A percentile compares a stretch with the other conserved stretches of the same genome.
These are phyloP conservation scores for Pangasius krempfi DNA, from an alignment of 2,797 vertebrate species.

Conservation along the genomic window DNA sequence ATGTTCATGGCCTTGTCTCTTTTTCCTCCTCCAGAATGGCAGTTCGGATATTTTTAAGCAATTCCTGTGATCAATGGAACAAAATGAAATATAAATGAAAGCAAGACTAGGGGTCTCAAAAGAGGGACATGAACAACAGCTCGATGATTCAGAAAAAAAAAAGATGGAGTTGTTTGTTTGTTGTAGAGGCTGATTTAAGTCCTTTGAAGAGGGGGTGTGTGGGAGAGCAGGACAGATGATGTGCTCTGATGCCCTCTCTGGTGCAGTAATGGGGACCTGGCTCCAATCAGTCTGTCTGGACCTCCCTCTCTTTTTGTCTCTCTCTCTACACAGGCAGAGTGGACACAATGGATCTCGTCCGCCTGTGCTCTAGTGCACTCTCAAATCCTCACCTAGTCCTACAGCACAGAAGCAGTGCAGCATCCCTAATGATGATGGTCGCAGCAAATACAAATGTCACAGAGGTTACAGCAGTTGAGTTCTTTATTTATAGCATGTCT, in stretches of 20 bases:
- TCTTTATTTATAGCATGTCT: conserved; percentile 45
- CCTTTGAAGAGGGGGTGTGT: conserved; percentile 19
- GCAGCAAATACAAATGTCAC: conserved; percentile 47
- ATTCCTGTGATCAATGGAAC: conserved; percentile 41
- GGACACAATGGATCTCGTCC: neutral
- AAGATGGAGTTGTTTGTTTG: conserved; percentile 26
- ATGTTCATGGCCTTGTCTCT: conserved; percentile 14
- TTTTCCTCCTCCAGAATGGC: conserved; percentile 12
- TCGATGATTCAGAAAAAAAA: conserved; percentile 34
- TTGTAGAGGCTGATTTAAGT: conserved; percentile 37
- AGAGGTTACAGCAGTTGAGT: conserved; percentile 38
- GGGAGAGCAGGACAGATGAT: conserved; percentile 15
- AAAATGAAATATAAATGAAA: conserved; percentile 37
- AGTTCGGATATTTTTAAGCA: conserved; percentile 18
- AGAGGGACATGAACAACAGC: conserved; percentile 38
- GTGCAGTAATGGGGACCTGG: conserved; percentile 26
- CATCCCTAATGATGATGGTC: conserved; percentile 40
- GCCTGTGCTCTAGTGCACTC: conserved; percentile 2
- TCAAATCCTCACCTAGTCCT: conserved; percentile 9
- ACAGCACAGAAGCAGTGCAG: conserved; percentile 3
- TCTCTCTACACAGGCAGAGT: neutral
- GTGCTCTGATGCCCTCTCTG: conserved; percentile 29
- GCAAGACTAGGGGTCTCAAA: conserved; percentile 11
- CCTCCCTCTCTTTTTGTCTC: neutral
- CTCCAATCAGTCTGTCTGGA: conserved; percentile 28